These are phyloP conservation scores for Psilanteris sp. DNA, from an alignment of 1,140 invertebrate genomes.

Conservation along the genomic window DNA sequence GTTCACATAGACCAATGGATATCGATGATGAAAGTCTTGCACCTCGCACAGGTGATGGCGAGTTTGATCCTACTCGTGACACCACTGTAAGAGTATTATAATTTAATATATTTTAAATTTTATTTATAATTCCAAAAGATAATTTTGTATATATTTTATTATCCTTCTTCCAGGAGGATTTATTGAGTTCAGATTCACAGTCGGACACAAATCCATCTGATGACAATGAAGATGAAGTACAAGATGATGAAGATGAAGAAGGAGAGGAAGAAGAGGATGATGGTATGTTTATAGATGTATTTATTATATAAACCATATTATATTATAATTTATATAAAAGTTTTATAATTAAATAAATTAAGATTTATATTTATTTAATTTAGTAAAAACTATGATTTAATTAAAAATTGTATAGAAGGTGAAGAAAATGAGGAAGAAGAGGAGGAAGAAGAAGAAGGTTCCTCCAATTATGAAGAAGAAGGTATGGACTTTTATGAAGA, in stretches of 20 bases:
- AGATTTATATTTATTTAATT: background rate
- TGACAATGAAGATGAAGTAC: constrained; percentile 82
- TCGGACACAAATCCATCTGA: constrained; percentile 77
- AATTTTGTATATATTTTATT: constrained; percentile 10
- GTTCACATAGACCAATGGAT: constrained; percentile 78
- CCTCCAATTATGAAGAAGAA: constrained; percentile 80
- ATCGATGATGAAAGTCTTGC: constrained; percentile 77
- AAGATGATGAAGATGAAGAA: constrained; percentile 82
- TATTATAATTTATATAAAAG: no score
- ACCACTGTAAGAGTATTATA: constrained; percentile 73
- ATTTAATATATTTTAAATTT: constrained; percentile 7
- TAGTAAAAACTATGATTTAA: background rate
- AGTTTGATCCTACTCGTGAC: constrained; percentile 77
- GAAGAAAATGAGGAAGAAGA: constrained; percentile 83
- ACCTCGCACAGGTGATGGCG: constrained; percentile 73
- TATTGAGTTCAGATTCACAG: constrained; percentile 82
- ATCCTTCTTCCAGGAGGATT: constrained; percentile 78
- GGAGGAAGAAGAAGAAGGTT: constrained; percentile 85
- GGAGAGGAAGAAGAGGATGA: constrained; percentile 82
- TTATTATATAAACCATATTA: no score
- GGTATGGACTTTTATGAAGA: constrained; percentile 80
- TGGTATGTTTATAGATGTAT: constrained; percentile 65
- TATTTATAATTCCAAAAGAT: no score
- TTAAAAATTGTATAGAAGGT: constrained; percentile 52
- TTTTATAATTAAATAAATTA: background rate